Conservation (phyloP, 2,113 vertebrate genomes). For the Benitochromis conjunctus region DNA sequence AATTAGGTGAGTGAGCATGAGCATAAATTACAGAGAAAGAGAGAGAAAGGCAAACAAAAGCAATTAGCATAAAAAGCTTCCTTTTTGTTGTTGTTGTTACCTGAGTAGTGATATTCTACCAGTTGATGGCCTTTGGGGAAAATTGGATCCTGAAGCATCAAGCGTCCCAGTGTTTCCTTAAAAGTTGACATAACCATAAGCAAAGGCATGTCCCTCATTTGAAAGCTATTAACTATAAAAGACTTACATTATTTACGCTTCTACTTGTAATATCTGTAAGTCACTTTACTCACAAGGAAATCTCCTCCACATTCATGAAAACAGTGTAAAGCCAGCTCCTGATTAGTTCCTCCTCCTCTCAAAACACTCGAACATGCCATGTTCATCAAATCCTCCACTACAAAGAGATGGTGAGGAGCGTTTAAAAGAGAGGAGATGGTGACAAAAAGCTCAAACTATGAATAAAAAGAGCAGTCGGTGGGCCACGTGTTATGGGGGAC, state of each 20-base stretch:
- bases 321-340: constrained; percentile 91
- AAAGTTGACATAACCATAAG: neutral
- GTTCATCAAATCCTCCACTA: constrained; percentile 87
- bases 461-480: neutral
- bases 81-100: constrained; percentile 51
- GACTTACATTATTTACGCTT: neutral
- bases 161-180: constrained; percentile 82
- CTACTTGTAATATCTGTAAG: neutral
- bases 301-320: constrained; percentile 87
- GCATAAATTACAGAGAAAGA: neutral
- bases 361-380: constrained; percentile 92
- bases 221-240: neutral
- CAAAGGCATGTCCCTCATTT: neutral
- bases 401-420: neutral
- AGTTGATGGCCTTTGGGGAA: constrained; percentile 78
- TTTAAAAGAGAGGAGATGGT: neutral
- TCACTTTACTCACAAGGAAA: constrained; percentile 81
- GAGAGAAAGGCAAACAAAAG: neutral
- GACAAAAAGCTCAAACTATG: neutral
- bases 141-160: constrained; percentile 83
- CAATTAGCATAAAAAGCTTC: neutral
- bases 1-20: neutral
- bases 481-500: neutral
- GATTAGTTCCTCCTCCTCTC: constrained; percentile 91
- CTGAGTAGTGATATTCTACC: constrained; percentile 93